Evolutionary conservation across 2,797 vertebrate genomes (phyloP), one percentile per base, ranked within the genome.

Genomic region (Florisuga fusca): DNA sequence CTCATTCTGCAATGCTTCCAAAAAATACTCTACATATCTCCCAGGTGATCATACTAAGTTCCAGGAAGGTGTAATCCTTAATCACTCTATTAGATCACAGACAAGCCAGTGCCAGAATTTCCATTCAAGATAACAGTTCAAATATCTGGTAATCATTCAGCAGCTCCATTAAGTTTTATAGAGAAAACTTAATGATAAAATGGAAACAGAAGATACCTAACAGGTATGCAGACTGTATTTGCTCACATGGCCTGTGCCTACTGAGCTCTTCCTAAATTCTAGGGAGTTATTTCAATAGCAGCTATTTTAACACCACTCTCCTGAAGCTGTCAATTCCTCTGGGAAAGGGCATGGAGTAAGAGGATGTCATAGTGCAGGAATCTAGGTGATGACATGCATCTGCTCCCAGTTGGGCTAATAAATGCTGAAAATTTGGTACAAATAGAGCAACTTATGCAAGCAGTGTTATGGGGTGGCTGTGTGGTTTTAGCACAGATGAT

Each of bases 1-100:
- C 27, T 15, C 27, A 23, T 53, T 72, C 76, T 91, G 25, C 61
- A 89, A 29, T 6, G 25, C 43, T 82, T 50, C 79, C 57, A 23
- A 61, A 84, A 89, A 68, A 16, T 22, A 25, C 84, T 59, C 53
- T 76, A 7, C 15, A 25, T 27, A 33, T 67, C 48, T 91, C 72
- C 53, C 50, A 15, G 38, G 84, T 63, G 75, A 77, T 77, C 84
- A 55, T 25, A 48, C 27, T 8, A 51, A 66, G 45, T 48, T 61
- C 26, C 45, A 63, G 72, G 53, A 84, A 86, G 43, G 59, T 87
- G 72, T 45, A 68, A 89, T 66, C 62, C 68, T 91, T 87, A 87
- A 88, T 68, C 58, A 41, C 71, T 55, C 31, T 31, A 72, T 75
- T 54, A 78, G 54, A 51, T 77, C 73, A 75, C 73, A 68, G 50